phyloP scores from a whole-genome alignment of 2,888 invertebrate species.

The Palloptera scutellata region DNA sequence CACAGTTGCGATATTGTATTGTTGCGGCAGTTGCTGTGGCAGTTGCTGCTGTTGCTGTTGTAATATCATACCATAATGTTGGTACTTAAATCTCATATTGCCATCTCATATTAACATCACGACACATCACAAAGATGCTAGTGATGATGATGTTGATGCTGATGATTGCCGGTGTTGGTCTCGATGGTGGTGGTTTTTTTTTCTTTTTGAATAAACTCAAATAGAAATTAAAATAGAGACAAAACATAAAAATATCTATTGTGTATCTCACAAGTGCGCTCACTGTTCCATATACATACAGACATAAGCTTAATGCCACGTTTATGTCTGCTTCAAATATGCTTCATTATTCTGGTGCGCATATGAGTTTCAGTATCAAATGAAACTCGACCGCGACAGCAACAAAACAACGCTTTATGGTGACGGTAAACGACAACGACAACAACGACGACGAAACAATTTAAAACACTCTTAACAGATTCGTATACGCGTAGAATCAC shows the following conservation, averaged over 20 bases:
- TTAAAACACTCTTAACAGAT: too few relatives aligned
- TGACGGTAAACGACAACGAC: too few relatives aligned
- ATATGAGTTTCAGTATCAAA: constrained; percentile 44
- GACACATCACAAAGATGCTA: too few relatives aligned
- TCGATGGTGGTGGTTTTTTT: too few relatives aligned
- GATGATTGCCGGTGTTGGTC: too few relatives aligned
- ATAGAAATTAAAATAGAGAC: too few relatives aligned
- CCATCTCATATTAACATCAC: too few relatives aligned
- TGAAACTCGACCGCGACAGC: constrained; percentile 48
- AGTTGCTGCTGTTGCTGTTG: background rate
- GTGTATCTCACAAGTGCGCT: constrained; percentile 13
- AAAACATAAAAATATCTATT: constrained; percentile 1
- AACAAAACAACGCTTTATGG: constrained; percentile 21
- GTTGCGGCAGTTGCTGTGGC: background rate
- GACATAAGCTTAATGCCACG: constrained; percentile 6
- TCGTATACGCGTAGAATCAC: background rate
- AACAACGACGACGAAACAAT: too few relatives aligned
- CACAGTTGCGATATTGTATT: too few relatives aligned
- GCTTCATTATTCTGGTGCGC: constrained; percentile 33
- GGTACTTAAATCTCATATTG: too few relatives aligned
- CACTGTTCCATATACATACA: constrained; percentile 20
- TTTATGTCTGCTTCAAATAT: background rate
- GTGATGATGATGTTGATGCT: too few relatives aligned
- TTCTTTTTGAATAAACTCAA: too few relatives aligned
- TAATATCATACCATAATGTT: background rate